Evolutionary conservation across 1,140 invertebrate species (phyloP), one percentile per base, ranked within the genome.

Genomic region (Forficula auricularia): DNA sequence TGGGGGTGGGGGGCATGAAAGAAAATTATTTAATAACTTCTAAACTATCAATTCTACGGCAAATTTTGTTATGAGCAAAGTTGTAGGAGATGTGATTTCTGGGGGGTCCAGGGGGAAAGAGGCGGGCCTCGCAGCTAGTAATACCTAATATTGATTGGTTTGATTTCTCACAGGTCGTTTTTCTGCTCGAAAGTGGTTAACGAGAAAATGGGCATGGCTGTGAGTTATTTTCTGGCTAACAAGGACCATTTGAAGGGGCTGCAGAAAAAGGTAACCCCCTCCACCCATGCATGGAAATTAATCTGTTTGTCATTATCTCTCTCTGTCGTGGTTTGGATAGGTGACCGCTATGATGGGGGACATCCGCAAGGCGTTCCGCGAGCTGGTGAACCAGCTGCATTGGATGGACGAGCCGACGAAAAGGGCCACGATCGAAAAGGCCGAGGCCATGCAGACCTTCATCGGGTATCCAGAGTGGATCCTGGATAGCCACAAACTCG

Each of bases 341-440:
- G 79, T 81, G 0, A 58, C 78, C 41, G 72, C 79, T 54, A 82
- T 87, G 77, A 71, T 87, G 20, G 57, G 70, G 36, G 77, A 83
- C 51, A 74, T 89, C 1, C 67, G 73, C 39, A 57, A 64, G 2
- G 73, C 81, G 2, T 86, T 87, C 57, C 68, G 77, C 30, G 71
- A 74, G 27, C 69, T 79, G 39, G 66, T 87, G 0, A 52, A 66
- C 0, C 64, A 73, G 46, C 61, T 81, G 9, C 66, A 76, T 10
- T 88, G 84, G 84, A 85, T 88, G 79, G 82, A 86, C 54, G 59
- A 64, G 2, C 63, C 62, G 16, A 85, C 82, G 8, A 67, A 70
- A 43, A 54, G 60, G 40, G 65, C 62, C 47, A 75, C 76, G 1
- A 64, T 77, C 27, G 59, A 55, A 42, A 80, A 80, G 54, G 61